A percentile compares a stretch with the other conserved stretches of the same genome.
These are phyloP conservation scores for Choreutis nemorana DNA, from an alignment of 2,888 invertebrate genomes.

Conservation along the genomic window DNA sequence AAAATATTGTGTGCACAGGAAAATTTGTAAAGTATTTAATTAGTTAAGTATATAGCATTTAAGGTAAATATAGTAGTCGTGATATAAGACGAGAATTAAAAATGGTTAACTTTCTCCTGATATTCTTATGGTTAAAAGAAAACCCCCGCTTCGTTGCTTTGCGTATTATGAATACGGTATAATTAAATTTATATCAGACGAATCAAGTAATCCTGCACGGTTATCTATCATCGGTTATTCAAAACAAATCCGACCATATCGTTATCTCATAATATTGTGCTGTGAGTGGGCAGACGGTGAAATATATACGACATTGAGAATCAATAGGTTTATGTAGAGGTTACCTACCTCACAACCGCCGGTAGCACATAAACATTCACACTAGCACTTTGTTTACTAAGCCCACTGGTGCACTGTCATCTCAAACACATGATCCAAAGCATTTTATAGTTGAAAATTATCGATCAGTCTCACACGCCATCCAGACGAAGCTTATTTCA, in stretches of 20 bases:
- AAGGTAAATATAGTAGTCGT: too few relatives aligned
- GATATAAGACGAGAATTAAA: too few relatives aligned
- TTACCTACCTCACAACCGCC: slow-evolving; percentile 35
- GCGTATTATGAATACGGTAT: too few relatives aligned
- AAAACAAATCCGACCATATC: slow-evolving; percentile 48
- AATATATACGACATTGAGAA: slow-evolving; percentile 36
- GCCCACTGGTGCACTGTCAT: slow-evolving; percentile 35
- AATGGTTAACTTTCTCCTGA: too few relatives aligned
- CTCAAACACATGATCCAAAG: slow-evolving; percentile 57
- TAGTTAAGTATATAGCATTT: too few relatives aligned
- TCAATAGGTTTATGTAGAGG: slow-evolving; percentile 45
- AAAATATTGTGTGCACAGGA: too few relatives aligned
- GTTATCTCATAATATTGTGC: too few relatives aligned
- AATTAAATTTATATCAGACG: too few relatives aligned
- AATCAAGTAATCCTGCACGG: too few relatives aligned
- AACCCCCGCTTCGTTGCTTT: too few relatives aligned
- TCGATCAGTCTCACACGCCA: slow-evolving; percentile 61
- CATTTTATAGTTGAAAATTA: slow-evolving; percentile 65
- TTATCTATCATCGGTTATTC: slow-evolving; percentile 36
- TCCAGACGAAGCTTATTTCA: slow-evolving; percentile 59
- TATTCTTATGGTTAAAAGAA: too few relatives aligned
- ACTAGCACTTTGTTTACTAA: slow-evolving; percentile 27
- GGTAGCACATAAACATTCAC: slow-evolving; percentile 23
- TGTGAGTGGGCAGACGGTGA: slow-evolving; percentile 34
- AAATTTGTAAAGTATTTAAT: too few relatives aligned